phyloP scores from a whole-genome alignment of 2,113 vertebrate species.

The Pimephales promelas region DNA sequence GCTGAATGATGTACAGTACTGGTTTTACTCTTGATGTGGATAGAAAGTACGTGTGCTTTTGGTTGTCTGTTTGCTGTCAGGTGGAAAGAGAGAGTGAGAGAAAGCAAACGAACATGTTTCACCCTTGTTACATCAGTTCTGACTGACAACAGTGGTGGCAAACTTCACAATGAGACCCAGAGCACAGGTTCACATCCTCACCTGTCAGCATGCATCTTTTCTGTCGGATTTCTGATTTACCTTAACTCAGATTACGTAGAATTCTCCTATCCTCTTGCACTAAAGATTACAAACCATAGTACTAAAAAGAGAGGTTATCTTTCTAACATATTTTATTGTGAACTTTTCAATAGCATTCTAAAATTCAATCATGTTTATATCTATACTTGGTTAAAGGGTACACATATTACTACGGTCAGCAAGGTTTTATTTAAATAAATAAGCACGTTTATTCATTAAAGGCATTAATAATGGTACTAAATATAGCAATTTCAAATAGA shows the following conservation, averaged over 20 bases:
- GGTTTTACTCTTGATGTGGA: slow-evolving; percentile 33
- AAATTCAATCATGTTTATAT: neutral
- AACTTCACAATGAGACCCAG: neutral
- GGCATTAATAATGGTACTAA: no score
- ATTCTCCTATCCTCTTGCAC: neutral
- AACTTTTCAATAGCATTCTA: neutral
- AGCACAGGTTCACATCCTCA: slow-evolving; percentile 38
- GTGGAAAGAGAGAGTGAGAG: slow-evolving; percentile 9
- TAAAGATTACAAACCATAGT: neutral
- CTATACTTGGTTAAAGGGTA: neutral
- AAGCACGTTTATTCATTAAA: no score
- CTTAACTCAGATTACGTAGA: neutral
- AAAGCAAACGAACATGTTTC: slow-evolving; percentile 46
- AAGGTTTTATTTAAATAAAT: no score
- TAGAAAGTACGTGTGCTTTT: slow-evolving; percentile 27
- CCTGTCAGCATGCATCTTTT: slow-evolving; percentile 42
- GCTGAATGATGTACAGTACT: slow-evolving; percentile 18
- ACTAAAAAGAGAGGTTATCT: neutral
- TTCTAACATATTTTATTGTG: neutral
- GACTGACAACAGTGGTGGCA: slow-evolving; percentile 45
- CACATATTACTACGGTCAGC: neutral
- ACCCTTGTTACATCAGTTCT: slow-evolving; percentile 53
- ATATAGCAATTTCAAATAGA: no score
- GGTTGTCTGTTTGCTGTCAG: slow-evolving; percentile 31
- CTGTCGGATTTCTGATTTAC: slow-evolving; percentile 5